phyloP scores from a whole-genome alignment of 1,140 invertebrate genomes.

The Nephila pilipes region DNA sequence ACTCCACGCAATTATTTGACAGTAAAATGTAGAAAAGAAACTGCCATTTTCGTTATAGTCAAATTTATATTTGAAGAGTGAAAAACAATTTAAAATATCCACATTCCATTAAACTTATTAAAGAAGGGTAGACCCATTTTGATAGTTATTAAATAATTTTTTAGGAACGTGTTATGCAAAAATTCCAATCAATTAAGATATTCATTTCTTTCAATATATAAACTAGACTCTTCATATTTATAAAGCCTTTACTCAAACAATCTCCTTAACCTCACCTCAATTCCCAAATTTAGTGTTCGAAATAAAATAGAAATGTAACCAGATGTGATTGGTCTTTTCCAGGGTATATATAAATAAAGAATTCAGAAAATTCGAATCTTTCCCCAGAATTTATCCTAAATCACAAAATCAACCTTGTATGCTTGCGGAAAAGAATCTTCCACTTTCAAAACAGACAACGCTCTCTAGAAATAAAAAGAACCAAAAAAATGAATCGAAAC shows the following conservation, averaged over 20 bases:
- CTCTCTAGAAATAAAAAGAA: not conserved
- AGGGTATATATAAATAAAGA: not conserved
- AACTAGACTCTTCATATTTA: too few species aligned
- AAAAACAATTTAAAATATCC: too few species aligned
- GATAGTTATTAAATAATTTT: too few species aligned
- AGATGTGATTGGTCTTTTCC: not conserved
- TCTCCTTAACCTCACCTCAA: not conserved
- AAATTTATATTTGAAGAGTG: too few species aligned
- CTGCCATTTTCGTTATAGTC: too few species aligned
- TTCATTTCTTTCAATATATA: not conserved
- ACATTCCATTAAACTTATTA: too few species aligned
- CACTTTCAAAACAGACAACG: conserved; percentile 28
- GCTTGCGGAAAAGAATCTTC: conserved; percentile 1
- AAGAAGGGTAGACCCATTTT: too few species aligned
- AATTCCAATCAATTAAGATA: too few species aligned
- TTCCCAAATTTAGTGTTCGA: not conserved
- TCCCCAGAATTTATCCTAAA: conserved; percentile 23
- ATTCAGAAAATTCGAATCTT: conserved; percentile 31
- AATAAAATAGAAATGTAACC: not conserved
- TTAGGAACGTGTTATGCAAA: too few species aligned
- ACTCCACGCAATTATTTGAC: too few species aligned
- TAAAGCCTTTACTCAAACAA: not conserved
- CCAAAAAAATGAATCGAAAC: conserved; percentile 20
- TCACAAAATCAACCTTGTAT: conserved; percentile 29
- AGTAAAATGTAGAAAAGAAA: too few species aligned